Evolutionary conservation across 2,888 invertebrate genomes (phyloP), one percentile per base, ranked within the genome.

Genomic region (Mystacides longicornis): DNA sequence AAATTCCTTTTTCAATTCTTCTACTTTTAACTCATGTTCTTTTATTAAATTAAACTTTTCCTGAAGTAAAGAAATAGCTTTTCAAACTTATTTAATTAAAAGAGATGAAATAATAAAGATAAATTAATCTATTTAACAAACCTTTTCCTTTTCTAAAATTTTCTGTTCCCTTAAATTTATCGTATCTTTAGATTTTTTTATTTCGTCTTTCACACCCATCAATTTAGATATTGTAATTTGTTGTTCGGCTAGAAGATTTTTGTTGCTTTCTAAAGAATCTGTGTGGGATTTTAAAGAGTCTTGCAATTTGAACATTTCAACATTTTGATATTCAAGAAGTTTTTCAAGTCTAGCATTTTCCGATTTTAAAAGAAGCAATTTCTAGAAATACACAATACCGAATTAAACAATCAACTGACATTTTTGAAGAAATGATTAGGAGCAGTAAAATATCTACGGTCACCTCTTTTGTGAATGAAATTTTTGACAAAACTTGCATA

Each of bases 281-380:
- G 22, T 53, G 21, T 75, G 74, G 0, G 73, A 72, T 60, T 75
- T 75, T 65, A 74, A 75, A 50, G 71, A 64, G 63, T 77, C 75
- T 5, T 69, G 67, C 1, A 68, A 62, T 64, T 74, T 71, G 63
- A 67, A 69, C 37, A 77, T 59, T 63, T 75, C 74, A 18, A 49
- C 54, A 23, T 46, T 48, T 22, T 56, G 22, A 22, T 23, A 18
- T 4, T 3, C 7, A 9, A 52, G 27, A 27, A 31, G 20, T 37
- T 48, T 56, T 51, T 54, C 23, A 3, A 56, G 14, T n/a, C 54
- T 33, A 3, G 33, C 45, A 1, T 50, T 50, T 0, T 51, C 49
- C 5, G 49, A 50, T 20, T 33, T 16, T 21, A 31, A 46, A 27
- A 54, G 55, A 16, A 22, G 48, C 52, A 73, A 67, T 60, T 63